Conservation (phyloP, 2,888 invertebrate genomes). For the Agelastica alni region DNA sequence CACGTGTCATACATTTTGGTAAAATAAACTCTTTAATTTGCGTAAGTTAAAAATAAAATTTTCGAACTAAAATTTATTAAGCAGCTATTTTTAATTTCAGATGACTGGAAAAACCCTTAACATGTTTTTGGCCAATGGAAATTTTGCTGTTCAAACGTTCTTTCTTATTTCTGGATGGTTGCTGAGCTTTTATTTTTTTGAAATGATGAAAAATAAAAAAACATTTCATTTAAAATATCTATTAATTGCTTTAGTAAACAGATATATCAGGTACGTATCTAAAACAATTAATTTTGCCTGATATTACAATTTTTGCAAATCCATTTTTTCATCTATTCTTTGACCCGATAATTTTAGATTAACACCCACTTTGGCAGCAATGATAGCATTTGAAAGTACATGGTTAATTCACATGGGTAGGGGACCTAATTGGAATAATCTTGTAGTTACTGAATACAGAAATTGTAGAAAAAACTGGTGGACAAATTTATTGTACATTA, state of each 20-base stretch:
- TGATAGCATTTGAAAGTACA: constrained; percentile 33
- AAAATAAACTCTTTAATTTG: too few species aligned
- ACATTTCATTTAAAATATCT: constrained; percentile 37
- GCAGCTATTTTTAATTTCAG: constrained; percentile 24
- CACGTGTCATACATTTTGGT: too few species aligned
- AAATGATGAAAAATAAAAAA: constrained; percentile 35
- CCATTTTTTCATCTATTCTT: too few species aligned
- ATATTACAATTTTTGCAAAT: too few species aligned
- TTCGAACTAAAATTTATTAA: too few species aligned
- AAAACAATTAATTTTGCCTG: too few species aligned
- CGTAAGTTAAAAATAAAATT: too few species aligned
- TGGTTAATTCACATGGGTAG: constrained; percentile 36
- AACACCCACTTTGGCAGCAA: constrained; percentile 32
- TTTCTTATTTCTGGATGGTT: constrained; percentile 44
- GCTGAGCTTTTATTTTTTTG: constrained; percentile 40
- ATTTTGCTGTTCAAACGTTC: constrained; percentile 43
- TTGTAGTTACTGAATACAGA: constrained; percentile 40
- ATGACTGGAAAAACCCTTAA: constrained; percentile 35
- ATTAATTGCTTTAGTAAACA: constrained; percentile 41
- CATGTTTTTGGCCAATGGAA: constrained; percentile 41
- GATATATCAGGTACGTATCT: constrained; percentile 44
- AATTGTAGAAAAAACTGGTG: constrained; percentile 47
- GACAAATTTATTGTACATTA: constrained; percentile 46
- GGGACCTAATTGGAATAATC: constrained; percentile 44
- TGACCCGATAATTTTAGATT: too few species aligned